Evolutionary conservation across 2,888 invertebrate species (phyloP), one percentile per base, ranked within the genome.

Genomic region (Meta bourneti): DNA sequence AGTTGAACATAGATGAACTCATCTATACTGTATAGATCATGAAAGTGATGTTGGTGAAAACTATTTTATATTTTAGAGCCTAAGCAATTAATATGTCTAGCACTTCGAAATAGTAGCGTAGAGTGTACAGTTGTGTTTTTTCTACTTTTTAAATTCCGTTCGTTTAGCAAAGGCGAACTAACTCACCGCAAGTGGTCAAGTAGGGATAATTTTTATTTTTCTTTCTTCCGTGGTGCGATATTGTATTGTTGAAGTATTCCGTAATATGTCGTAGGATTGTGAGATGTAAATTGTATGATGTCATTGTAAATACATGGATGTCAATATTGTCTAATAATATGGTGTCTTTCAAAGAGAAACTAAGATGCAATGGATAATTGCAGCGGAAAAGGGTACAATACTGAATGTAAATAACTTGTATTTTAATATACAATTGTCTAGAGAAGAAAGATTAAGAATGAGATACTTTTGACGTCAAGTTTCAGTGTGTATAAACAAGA

Each of bases 51-150:
- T 52, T 74, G 72, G 74, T 54, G 72, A 71, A 81, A 48, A 54
- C 52, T 79, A 87, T 87, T 87, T 87, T 87, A 79, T 87, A 87
- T 80, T 79, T 72, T 87, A 87, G 87, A 61, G 61, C 61, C 74
- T 54, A 77, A 75, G 77, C 85, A 49, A 78, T 74, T 83, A 74
- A 77, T 52, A 78, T 85, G 77, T 78, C 77, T 87, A 87, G 87
- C 79, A 87, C 79, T 87, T 87, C 34, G 79, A 87, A 80, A 79
- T 79, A 87, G 19, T 79, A 72, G 77, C 19, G 79, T 79, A 80
- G 79, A 11, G 5, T 87, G 87, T 87, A 87, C 87, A 87, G 79
- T 87, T 87, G 79, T 71, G 79, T 87, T 87, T 86, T 34, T 87
- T 87, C 79, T 87, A 87, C 87, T 34, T 79, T 87, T 72, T 72